Base-by-base conservation (phyloP, 2,888 invertebrate genomes). In the Cremastobaeus sp. region DNA sequence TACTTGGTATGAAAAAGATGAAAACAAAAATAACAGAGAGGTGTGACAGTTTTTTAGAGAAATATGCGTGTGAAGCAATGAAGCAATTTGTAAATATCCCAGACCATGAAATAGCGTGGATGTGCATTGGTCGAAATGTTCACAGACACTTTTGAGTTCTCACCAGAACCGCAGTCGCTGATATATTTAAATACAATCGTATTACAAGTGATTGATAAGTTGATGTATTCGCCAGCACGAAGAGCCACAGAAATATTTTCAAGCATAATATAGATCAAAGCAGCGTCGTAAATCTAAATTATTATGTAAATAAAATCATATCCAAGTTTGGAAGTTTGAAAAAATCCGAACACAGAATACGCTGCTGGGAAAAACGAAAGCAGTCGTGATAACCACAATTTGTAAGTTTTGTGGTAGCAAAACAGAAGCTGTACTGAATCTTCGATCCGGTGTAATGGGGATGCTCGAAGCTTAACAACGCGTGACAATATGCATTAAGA, bases 381-480 rank as follows among this genome's bases (percentile, higher is more conserved):
- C 15, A 5, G n/a, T 2, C 32, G 30, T 21, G 45, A 52, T 65
- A 50, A 34, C 54, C 35, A 50, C 69, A 70, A 73, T 76, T 76
- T 76, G 55, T 59, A 59, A 60, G 54, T 54, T 48, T 64, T 48
- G 60, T 28, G 54, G 57, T 21, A 54, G 41, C 47, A 66, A 43
- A 64, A 64, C 75, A 57, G 69, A 62, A 73, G 72, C 68, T 69
- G 48, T 37, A 35, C 72, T 37, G 60, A 77, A 79, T 78, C 74
- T 70, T 48, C 76, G 77, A 76, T 77, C 77, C 74, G 76, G 71
- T 66, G 82, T 84, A 84, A 84, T 84, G 78, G 79, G 80, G 80
- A 81, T 82, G 81, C 82, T 84, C 82, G 79, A 77, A 79, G 84
- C 82, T 86, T 85, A 86, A 86, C 85, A 85, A 86, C 83, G 85